Evolutionary conservation across 92 coral and sea anemone genomes (phyloP).

Genomic region (Meandrina meandrites): DNA sequence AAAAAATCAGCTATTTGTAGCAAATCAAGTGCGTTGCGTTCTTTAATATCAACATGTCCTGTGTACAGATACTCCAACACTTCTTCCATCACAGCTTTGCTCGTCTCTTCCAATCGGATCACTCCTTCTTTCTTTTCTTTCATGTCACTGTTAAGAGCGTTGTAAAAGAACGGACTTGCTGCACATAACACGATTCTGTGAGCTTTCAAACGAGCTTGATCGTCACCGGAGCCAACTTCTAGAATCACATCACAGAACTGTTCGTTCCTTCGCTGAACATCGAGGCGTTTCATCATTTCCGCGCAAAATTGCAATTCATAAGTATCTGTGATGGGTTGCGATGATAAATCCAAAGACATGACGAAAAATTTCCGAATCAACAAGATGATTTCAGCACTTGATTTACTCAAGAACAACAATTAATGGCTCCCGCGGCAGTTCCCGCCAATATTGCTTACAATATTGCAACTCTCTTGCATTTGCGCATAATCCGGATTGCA

Average conservation of each 20-base stretch:
- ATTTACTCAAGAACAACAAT: too few species aligned
- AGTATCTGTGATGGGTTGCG: not conserved
- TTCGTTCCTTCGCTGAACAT: slow-evolving; percentile 27
- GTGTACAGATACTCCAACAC: not conserved
- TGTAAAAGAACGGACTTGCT: slow-evolving; percentile 36
- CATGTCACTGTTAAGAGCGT: slow-evolving; percentile 7
- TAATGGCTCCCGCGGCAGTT: too few species aligned
- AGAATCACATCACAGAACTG: slow-evolving; percentile 48
- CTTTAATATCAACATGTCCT: not conserved
- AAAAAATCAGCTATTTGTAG: slow-evolving; percentile 16
- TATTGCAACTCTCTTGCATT: too few species aligned
- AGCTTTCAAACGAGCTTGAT: slow-evolving; percentile 12
- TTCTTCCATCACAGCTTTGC: slow-evolving; percentile 5
- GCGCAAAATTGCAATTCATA: not conserved
- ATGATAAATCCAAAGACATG: not conserved
- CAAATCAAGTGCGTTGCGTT: not conserved
- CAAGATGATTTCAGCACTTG: not conserved
- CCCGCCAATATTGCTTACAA: too few species aligned
- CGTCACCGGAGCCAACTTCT: slow-evolving; percentile 31
- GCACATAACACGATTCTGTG: slow-evolving; percentile 39
- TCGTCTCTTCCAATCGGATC: not conserved
- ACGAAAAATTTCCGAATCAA: not conserved
- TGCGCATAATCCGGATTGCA: too few species aligned
- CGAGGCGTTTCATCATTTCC: slow-evolving; percentile 26
- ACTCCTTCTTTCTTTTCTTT: slow-evolving; percentile 7